A percentile compares a stretch with the other conserved stretches of the same genome.
phyloP scores from a whole-genome alignment of 2,113 vertebrate species.

The Dicaeum eximium region DNA sequence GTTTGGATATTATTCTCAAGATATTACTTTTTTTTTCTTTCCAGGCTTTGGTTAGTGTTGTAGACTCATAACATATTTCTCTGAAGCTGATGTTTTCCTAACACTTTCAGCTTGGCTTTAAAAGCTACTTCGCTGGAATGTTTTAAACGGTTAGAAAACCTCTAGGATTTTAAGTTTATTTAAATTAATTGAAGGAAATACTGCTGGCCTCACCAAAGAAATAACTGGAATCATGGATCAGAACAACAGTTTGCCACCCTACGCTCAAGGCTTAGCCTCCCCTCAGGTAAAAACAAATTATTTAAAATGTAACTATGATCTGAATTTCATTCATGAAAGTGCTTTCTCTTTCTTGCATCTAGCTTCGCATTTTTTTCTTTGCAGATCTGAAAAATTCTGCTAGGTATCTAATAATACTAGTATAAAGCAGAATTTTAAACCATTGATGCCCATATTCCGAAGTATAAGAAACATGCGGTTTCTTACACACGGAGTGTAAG shows the following conservation, averaged over 20 bases:
- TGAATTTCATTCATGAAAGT: background rate
- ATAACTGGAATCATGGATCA: slow-evolving; percentile 85
- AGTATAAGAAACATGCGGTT: background rate
- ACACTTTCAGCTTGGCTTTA: background rate
- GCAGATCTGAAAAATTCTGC: background rate
- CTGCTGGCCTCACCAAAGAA: slow-evolving; percentile 39
- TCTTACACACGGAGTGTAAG: background rate
- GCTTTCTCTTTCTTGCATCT: background rate
- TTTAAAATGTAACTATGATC: background rate
- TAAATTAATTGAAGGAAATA: background rate
- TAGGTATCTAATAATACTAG: background rate
- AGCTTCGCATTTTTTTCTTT: background rate
- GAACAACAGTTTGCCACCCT: slow-evolving; percentile 92
- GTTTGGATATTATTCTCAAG: background rate
- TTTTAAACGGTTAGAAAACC: slow-evolving; percentile 10
- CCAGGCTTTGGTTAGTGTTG: slow-evolving; percentile 29
- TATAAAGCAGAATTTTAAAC: background rate
- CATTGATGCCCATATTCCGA: background rate
- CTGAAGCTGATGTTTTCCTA: slow-evolving; percentile 33
- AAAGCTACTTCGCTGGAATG: slow-evolving; percentile 48
- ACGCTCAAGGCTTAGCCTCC: slow-evolving; percentile 90
- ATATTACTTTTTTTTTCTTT: background rate
- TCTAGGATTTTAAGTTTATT: background rate
- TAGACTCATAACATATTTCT: background rate
- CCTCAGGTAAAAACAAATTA: slow-evolving; percentile 81